phyloP scores from a whole-genome alignment of 2,797 vertebrate genomes.

The Intellagama lesueurii region DNA sequence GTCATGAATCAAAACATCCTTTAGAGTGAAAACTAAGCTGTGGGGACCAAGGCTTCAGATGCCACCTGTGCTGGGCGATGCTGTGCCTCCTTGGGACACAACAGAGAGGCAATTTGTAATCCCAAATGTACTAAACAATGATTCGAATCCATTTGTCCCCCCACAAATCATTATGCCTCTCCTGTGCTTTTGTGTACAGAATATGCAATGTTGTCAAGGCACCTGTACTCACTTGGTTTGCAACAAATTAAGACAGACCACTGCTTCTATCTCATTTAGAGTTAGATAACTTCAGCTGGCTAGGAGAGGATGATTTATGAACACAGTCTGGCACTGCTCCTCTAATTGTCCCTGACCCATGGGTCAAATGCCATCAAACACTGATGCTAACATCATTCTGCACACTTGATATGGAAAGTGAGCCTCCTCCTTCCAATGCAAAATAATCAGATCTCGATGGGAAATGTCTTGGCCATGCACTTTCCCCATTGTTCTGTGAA shows the following conservation, averaged over 20 bases:
- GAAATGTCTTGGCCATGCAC: not conserved
- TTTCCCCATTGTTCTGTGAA: conserved; percentile 14
- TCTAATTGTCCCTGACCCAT: conserved; percentile 53
- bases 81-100: not conserved
- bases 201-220: conserved; percentile 16
- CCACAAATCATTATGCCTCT: conserved; percentile 20
- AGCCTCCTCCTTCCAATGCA: conserved; percentile 14
- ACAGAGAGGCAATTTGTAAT: conserved; percentile 1
- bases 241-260: conserved; percentile 64
- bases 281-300: conserved; percentile 54
- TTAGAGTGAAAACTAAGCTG: conserved; percentile 18
- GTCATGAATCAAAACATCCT: conserved; percentile 48
- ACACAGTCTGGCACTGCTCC: conserved; percentile 38
- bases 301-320: conserved; percentile 65
- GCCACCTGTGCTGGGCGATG: conserved; percentile 33
- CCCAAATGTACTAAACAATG: conserved; percentile 34
- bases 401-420: conserved; percentile 39
- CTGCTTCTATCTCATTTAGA: conserved; percentile 65
- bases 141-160: conserved; percentile 53
- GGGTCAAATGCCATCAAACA: conserved; percentile 48
- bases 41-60: conserved; percentile 34
- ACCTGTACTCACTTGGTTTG: conserved; percentile 60
- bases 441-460: conserved; percentile 15
- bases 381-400: conserved; percentile 11
- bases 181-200: conserved; percentile 12